A percentile compares a stretch with the other conserved stretches of the same genome.
Evolutionary conservation across 2,113 vertebrate genomes (phyloP).

Genomic region (Bambusicola thoracicus): DNA sequence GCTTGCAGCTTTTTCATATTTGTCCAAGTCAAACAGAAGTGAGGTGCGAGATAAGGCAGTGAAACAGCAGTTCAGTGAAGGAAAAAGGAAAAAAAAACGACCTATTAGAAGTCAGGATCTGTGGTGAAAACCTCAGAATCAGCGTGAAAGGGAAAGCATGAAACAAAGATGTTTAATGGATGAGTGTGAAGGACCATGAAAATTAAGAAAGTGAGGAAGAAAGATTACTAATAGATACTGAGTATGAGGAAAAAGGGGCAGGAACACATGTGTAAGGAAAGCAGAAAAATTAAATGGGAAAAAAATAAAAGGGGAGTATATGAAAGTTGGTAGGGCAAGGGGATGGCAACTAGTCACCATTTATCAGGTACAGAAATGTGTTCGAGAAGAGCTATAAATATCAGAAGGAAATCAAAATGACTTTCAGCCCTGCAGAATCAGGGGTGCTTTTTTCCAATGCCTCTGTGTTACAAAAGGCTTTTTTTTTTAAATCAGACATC

Average conservation of each 20-base stretch:
- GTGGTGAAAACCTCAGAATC: not conserved
- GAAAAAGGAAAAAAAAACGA: not conserved
- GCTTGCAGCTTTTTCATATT: not conserved
- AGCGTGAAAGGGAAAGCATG: not conserved
- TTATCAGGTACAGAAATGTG: not conserved
- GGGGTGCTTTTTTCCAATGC: not conserved
- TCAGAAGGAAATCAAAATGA: slow-evolving; percentile 18
- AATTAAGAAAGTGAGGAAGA: not conserved
- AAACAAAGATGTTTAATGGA: not conserved
- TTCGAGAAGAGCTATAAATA: slow-evolving; percentile 53
- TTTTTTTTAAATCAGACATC: slow-evolving; percentile 64
- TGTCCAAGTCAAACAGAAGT: not conserved
- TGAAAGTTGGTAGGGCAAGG: not conserved
- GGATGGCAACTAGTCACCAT: not conserved
- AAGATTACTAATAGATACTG: not conserved
- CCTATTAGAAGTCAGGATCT: not conserved
- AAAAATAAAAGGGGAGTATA: not conserved
- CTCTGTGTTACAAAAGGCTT: slow-evolving; percentile 35
- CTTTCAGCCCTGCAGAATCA: slow-evolving; percentile 23
- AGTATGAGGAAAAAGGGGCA: not conserved
- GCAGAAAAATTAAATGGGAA: not conserved
- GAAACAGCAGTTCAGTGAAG: not conserved
- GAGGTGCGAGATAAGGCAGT: not conserved
- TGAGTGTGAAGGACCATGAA: not conserved
- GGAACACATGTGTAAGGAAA: not conserved